Evolutionary conservation across 1,140 invertebrate species (phyloP), one percentile per base, ranked within the genome.

Genomic region (Drosophila melanica): DNA sequence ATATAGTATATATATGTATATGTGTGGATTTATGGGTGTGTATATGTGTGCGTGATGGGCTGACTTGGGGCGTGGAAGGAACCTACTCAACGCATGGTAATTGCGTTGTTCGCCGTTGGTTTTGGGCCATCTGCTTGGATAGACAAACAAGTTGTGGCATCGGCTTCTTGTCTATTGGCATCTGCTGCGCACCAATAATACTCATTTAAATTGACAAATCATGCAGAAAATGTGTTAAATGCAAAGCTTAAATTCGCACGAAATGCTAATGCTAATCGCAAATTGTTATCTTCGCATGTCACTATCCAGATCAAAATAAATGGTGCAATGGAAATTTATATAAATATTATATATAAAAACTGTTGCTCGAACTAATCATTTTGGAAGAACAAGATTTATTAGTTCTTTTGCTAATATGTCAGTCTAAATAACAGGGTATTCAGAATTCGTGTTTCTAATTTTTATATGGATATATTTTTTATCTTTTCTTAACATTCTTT

Each of bases 131-230:
- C 54, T 59, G 47, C 48, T 53, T 72, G 54, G 45, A 3, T 27
- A 20, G 27, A 33, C 51, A 30, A 39, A 58, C 45, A 64, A 50
- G 62, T 57, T 33, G 20, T 76, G 71, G 27, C 37, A 60, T 67
- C 54, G 23, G 11, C 30, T 41, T 50, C 23, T 67, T 87, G 67
- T 87, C 81, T 82, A 76, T 76, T 76, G 48, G 66, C 65, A 78
- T 70, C 63, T 79, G 68, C 60, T 73, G 54, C 58, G 81, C 64
- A 82, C 45, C 76, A 87, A 87, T 79, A 82, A 79, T 66, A 79
- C 84, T 89, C 79, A 87, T 87, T 87, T 87, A 87, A 89, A 87
- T 82, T 79, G 72, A 81, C 82, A 87, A 87, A 87, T 87, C 84
- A 89, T 73, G 84, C 73, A 79, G 68, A 79, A 87, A 87, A 89